Percentiles rank a stretch among this genome's conserved stretches.
These are phyloP conservation scores for Drosophila lacertosa DNA, from an alignment of 1,140 invertebrate genomes.

Conservation along the genomic window DNA sequence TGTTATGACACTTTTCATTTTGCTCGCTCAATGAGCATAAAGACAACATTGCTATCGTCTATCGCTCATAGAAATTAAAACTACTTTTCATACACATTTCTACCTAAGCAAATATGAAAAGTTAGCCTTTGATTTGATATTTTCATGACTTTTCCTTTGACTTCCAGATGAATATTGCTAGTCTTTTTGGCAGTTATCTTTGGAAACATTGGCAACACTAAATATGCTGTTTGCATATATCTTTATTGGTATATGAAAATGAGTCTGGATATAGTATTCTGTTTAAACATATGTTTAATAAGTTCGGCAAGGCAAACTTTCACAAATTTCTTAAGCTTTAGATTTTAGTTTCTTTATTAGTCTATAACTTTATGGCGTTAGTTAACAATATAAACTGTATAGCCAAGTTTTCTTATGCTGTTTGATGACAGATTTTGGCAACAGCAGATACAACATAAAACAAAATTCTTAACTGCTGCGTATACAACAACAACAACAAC, in stretches of 20 bases:
- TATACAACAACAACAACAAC: conserved; percentile 15
- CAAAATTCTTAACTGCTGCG: conserved; percentile 3
- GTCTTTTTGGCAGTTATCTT: neutral
- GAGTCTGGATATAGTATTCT: too few relatives aligned
- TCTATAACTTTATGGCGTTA: too few relatives aligned
- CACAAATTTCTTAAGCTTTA: too few relatives aligned
- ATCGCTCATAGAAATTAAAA: conserved; percentile 3
- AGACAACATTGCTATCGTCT: conserved; percentile 47
- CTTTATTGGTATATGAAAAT: too few relatives aligned
- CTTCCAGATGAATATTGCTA: conserved; percentile 51
- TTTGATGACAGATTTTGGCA: conserved; percentile 13
- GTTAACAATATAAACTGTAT: neutral
- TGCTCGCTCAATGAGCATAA: conserved; percentile 45
- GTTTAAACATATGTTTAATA: too few relatives aligned
- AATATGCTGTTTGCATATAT: too few relatives aligned
- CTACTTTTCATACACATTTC: conserved; percentile 5
- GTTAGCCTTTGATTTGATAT: conserved; percentile 3
- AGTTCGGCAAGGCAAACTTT: too few relatives aligned
- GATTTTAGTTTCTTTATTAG: too few relatives aligned
- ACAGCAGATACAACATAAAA: conserved; percentile 18
- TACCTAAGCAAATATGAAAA: conserved; percentile 24
- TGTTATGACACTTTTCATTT: conserved; percentile 82
- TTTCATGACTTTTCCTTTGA: conserved; percentile 8
- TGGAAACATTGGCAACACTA: too few relatives aligned
- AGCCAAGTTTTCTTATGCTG: neutral